Conservation (phyloP, 2,113 vertebrate genomes). For the Eulemur macaco region DNA sequence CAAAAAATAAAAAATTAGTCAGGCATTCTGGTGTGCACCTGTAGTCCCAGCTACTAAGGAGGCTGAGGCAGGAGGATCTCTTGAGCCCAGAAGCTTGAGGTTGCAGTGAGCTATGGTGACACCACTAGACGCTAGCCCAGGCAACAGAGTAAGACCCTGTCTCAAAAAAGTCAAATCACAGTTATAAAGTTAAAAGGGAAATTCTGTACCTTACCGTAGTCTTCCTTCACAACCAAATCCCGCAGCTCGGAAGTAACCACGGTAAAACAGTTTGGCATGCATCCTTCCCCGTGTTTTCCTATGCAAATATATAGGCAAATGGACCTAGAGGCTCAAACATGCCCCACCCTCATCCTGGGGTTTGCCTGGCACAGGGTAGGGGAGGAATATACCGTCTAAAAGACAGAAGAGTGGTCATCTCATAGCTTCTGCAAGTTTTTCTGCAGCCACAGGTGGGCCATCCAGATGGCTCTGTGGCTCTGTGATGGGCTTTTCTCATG, state of each 20-base stretch:
- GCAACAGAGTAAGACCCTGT: no score
- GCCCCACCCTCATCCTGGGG: background rate
- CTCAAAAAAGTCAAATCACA: background rate
- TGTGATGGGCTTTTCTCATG: background rate
- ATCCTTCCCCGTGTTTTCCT: background rate
- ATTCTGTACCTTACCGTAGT: background rate
- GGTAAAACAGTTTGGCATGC: background rate
- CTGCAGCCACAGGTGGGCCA: background rate
- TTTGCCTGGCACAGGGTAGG: background rate
- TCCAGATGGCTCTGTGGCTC: no score
- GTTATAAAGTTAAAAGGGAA: background rate
- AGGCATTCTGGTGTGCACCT: no score
- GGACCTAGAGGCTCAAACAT: background rate
- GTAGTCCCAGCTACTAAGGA: no score
- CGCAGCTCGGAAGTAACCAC: background rate
- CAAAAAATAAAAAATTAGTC: background rate
- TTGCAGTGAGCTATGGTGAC: no score
- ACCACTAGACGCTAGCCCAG: no score
- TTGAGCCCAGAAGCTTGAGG: no score
- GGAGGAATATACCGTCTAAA: background rate
- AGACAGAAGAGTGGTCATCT: background rate
- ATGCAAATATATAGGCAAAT: background rate
- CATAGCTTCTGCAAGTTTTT: background rate
- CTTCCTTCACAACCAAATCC: background rate
- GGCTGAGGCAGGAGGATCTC: no score